Evolutionary conservation across 2,888 invertebrate genomes (phyloP).

Genomic region (Drepana falcataria): DNA sequence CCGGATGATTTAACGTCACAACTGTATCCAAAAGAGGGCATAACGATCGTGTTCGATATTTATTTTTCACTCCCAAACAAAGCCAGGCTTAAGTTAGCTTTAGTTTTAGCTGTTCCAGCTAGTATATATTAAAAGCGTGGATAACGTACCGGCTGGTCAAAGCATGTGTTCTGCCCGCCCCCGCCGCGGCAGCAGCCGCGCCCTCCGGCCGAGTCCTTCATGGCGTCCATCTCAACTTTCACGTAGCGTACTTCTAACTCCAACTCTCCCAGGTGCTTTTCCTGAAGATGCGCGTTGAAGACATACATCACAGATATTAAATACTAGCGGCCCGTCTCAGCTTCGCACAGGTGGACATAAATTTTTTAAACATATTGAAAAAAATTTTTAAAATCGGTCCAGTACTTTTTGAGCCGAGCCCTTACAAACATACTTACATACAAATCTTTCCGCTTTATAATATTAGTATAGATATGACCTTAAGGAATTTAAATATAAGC

Average conservation of each 20-base stretch:
- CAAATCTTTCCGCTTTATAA: too few species aligned
- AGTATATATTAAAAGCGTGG: background rate
- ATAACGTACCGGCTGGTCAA: conserved; percentile 44
- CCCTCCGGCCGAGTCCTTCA: conserved; percentile 22
- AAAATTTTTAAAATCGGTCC: too few species aligned
- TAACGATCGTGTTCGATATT: background rate
- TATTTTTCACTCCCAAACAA: background rate
- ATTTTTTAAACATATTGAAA: too few species aligned
- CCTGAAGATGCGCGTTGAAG: conserved; percentile 49
- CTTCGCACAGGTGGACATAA: too few species aligned
- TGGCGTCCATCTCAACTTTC: conserved; percentile 41
- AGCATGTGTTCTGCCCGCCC: conserved; percentile 48
- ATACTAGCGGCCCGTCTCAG: too few species aligned
- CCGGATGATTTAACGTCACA: too few species aligned
- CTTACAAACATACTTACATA: too few species aligned
- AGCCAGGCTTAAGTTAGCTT: background rate
- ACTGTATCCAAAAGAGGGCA: too few species aligned
- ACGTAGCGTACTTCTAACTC: conserved; percentile 80
- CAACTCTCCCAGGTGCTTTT: conserved; percentile 78
- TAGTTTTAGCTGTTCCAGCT: background rate
- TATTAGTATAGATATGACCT: too few species aligned
- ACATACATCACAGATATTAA: too few species aligned
- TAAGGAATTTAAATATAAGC: too few species aligned
- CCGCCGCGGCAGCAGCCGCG: conserved; percentile 44
- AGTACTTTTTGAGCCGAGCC: too few species aligned